Percentiles rank a stretch among this genome's conserved stretches.
Evolutionary conservation across 2,797 vertebrate genomes (phyloP).

Genomic region (Tarsius wallacei): DNA sequence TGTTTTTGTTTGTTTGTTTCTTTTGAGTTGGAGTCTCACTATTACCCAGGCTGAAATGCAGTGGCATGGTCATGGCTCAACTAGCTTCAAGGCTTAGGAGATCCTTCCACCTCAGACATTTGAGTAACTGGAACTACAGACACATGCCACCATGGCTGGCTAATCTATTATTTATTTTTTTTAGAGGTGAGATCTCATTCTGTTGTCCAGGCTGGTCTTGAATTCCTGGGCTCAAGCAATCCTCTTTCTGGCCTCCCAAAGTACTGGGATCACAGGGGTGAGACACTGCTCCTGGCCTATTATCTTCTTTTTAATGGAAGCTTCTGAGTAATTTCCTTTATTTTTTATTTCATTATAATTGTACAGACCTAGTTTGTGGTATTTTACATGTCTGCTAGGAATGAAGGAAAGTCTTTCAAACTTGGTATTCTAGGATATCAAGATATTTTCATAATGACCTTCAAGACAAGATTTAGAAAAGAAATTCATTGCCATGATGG

Average conservation of each 20-base stretch:
- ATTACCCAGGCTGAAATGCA: not conserved
- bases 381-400: not conserved
- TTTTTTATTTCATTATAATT: not conserved
- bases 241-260: too few relatives aligned
- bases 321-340: not conserved
- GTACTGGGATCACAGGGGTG: too few relatives aligned
- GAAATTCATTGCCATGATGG: not conserved
- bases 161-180: too few relatives aligned
- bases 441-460: not conserved
- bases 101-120: too few relatives aligned
- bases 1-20: not conserved
- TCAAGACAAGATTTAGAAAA: not conserved
- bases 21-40: not conserved
- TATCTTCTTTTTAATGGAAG: not conserved
- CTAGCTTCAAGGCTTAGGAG: too few relatives aligned
- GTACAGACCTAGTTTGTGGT: not conserved
- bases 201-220: too few relatives aligned
- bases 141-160: too few relatives aligned
- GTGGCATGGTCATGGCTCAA: not conserved
- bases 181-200: too few relatives aligned
- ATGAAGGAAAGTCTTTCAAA: constrained; percentile 26
- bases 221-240: too few relatives aligned
- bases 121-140: too few relatives aligned
- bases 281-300: not conserved
- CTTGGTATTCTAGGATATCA: not conserved